Evolutionary conservation across 2,113 vertebrate species (phyloP), one percentile per base, ranked within the genome.

Genomic region (Gopherus evgoodei): DNA sequence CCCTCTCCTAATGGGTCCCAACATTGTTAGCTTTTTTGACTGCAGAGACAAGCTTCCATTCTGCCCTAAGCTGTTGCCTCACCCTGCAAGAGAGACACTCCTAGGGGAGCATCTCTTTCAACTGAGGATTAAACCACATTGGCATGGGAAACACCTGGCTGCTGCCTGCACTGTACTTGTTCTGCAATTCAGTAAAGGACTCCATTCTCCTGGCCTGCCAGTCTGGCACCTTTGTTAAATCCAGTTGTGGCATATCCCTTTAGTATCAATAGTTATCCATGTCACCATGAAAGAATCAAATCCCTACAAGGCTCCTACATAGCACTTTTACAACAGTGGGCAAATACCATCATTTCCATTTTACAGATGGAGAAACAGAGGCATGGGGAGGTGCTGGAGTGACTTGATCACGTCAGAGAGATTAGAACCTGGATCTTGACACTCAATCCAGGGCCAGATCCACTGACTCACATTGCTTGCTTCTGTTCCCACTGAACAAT

Each of bases 371-470:
- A 35, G 52, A 54, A 82, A 53, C 50, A 12, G 11, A n/a, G 35
- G n/a, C 65, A 38, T 19, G 1, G 24, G n/a, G 52, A 42, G 62
- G 2, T 86, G 65, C 3, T 1, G 0, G 42, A 42, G 31, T 8
- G 84, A 86, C 94, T 85, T 53, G 54, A 25, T 47, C 19, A 0
- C 25, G 57, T 31, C 8, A 42, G 3, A 44, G 19, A 76, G 72
- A 47, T 76, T 80, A 56, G 76, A 69, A 44, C 3, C 27, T 52
- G 19, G 75, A 92, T 86, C 69, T 88, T 62, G 72, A 75, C 44
- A 35, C 76, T n/a, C 83, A 50, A 6, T 8, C 83, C 86, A 35
- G 31, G 35, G 83, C n/a, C 25, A 24, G 49, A 89, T 53, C 65
- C 83, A 54, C 38, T 62, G 54, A 42, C 65, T 54, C 31, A 21